Conservation (phyloP, 2,888 invertebrate genomes). For the Watsonalla binaria region DNA sequence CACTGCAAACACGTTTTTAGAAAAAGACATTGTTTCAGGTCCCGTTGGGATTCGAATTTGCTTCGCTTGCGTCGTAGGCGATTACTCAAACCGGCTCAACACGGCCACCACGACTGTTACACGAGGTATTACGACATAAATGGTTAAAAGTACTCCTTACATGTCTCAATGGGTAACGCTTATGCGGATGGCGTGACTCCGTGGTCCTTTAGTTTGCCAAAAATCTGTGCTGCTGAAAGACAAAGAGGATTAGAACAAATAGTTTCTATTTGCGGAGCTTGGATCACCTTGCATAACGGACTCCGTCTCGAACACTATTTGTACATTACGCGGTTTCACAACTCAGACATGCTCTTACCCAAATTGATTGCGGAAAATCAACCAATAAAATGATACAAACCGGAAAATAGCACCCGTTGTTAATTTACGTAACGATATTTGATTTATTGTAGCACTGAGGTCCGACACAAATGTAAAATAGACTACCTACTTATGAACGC, state of each 20-base stretch:
- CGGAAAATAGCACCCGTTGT: constrained; percentile 35
- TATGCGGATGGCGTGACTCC: constrained; percentile 11
- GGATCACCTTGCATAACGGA: constrained; percentile 46
- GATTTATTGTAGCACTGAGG: not conserved
- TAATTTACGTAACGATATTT: constrained; percentile 21
- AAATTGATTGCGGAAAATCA: constrained; percentile 58
- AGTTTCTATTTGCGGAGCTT: constrained; percentile 9
- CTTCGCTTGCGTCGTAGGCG: no score
- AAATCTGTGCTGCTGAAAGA: constrained; percentile 6
- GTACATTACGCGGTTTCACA: constrained; percentile 45
- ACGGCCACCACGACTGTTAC: no score
- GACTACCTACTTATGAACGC: no score
- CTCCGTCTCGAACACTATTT: constrained; percentile 23
- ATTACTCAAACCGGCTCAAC: no score
- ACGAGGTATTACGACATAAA: not conserved
- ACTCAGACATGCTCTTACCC: constrained; percentile 53
- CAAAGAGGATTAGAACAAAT: constrained; percentile 13
- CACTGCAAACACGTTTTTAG: no score
- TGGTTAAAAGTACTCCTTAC: not conserved
- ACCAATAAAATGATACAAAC: constrained; percentile 41
- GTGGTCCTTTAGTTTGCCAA: constrained; percentile 9
- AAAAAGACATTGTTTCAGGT: no score
- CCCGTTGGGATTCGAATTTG: no score
- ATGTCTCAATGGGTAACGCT: constrained; percentile 8
- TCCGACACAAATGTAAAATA: not conserved